Percentiles rank a stretch among this genome's conserved stretches.
Conservation (phyloP, 2,888 invertebrate genomes). For the Dexiosoma caninum region DNA sequence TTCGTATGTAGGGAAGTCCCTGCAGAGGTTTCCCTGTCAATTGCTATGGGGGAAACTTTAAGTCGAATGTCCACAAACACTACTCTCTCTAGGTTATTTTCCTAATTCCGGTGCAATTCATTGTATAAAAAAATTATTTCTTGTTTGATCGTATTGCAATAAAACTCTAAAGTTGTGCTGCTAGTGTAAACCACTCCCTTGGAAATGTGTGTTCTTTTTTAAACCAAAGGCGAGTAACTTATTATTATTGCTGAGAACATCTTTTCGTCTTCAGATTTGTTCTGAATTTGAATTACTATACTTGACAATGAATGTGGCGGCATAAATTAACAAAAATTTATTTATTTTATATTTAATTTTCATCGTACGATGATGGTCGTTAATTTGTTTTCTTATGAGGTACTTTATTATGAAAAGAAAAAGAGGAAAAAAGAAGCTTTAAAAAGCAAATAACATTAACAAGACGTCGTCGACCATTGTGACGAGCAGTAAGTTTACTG, state of each 20-base stretch:
- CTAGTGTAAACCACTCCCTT: slow-evolving; percentile 6
- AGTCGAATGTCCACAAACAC: too few species aligned
- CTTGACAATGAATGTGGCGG: slow-evolving; percentile 47
- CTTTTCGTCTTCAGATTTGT: slow-evolving; percentile 2
- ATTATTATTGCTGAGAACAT: neutral
- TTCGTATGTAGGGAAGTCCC: too few species aligned
- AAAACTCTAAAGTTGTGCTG: too few species aligned
- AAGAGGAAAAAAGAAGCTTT: too few species aligned
- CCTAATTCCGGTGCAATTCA: too few species aligned
- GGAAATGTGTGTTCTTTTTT: neutral
- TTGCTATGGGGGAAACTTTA: too few species aligned
- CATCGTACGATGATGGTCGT: slow-evolving; percentile 41
- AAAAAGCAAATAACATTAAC: slow-evolving; percentile 45
- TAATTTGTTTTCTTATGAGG: slow-evolving; percentile 62
- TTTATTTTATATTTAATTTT: slow-evolving; percentile 2
- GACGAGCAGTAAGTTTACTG: slow-evolving; percentile 17
- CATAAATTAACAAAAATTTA: slow-evolving; percentile 53
- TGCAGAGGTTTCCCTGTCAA: too few species aligned
- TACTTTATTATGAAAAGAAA: slow-evolving; percentile 57
- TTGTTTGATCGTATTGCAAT: too few species aligned
- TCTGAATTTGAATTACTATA: slow-evolving; percentile 29
- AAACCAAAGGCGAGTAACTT: slow-evolving; percentile 28
- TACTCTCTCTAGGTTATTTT: too few species aligned
- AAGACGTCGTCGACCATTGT: neutral
- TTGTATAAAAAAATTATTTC: neutral